Percentiles rank a stretch among this genome's conserved stretches.
Conservation (phyloP, 2,888 invertebrate species). For the Lithophane leautieri region DNA sequence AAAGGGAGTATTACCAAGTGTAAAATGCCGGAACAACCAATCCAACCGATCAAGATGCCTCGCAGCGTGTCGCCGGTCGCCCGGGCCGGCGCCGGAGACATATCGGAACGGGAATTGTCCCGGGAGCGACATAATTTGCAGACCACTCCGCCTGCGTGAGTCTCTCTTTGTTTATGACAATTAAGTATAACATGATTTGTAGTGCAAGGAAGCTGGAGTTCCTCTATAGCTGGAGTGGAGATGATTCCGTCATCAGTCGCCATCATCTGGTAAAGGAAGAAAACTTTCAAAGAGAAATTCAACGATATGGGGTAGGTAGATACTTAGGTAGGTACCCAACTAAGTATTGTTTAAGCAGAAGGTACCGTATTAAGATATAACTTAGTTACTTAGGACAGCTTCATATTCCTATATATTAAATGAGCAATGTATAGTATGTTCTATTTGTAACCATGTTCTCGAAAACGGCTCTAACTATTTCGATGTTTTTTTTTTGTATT, state of each 20-base stretch:
- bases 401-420: no score
- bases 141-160: conserved; percentile 83
- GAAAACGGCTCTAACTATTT: no score
- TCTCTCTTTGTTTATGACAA: not conserved
- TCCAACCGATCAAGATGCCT: conserved; percentile 75
- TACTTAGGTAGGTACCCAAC: no score
- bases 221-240: not conserved
- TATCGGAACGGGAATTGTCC: conserved; percentile 83
- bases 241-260: not conserved
- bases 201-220: no score
- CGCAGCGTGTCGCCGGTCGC: conserved; percentile 82
- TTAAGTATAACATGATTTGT: not conserved
- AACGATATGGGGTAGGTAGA: not conserved
- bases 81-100: conserved; percentile 84
- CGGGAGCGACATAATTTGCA: conserved; percentile 80
- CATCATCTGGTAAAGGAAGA: not conserved
- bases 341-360: not conserved
- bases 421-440: no score
- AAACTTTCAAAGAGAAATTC: not conserved
- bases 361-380: no score
- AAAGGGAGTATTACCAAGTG: conserved; percentile 1
- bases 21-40: conserved; percentile 79
- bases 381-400: no score
- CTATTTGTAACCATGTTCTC: no score
- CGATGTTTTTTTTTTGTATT: no score